Conservation (phyloP, 2,888 invertebrate species). For the Mesochorus sp. region DNA sequence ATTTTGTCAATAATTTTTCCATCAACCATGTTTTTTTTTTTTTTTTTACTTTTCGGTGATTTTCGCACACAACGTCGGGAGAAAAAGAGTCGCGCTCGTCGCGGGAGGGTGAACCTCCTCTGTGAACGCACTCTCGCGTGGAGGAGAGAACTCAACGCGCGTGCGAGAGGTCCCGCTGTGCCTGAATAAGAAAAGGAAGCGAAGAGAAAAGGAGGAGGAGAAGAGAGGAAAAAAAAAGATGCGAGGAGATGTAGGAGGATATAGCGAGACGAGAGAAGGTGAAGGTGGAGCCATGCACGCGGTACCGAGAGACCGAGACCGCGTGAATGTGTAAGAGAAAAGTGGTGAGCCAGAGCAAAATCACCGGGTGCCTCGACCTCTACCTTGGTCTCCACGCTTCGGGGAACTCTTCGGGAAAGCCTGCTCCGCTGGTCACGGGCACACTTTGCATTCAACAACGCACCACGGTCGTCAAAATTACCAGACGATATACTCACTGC, state of each 20-base stretch:
- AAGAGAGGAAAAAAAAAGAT: conserved; percentile 4
- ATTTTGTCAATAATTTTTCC: no score
- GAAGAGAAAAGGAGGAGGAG: background rate
- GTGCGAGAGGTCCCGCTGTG: conserved; percentile 19
- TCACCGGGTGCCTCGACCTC: conserved; percentile 67
- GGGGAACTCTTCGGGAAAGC: conserved; percentile 72
- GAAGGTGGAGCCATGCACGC: conserved; percentile 39
- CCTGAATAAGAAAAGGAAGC: conserved; percentile 22
- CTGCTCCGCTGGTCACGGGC: conserved; percentile 55
- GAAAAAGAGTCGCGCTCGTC: conserved; percentile 34
- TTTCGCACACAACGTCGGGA: conserved; percentile 29
- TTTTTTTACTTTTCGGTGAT: no score
- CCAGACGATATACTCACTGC: background rate
- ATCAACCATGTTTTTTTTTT: no score
- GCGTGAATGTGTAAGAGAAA: conserved; percentile 43
- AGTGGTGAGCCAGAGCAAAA: conserved; percentile 59
- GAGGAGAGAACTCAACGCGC: conserved; percentile 40
- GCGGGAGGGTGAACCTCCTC: conserved; percentile 23
- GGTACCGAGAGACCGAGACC: conserved; percentile 18
- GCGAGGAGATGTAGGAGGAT: conserved; percentile 33
- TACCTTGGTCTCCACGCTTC: conserved; percentile 73
- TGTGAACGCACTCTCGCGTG: conserved; percentile 54
- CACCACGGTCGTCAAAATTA: background rate
- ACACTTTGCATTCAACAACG: conserved; percentile 52
- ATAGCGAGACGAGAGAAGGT: conserved; percentile 42